Percentiles rank a stretch among this genome's conserved stretches.
Evolutionary conservation across 1,140 invertebrate genomes (phyloP).

Genomic region (Aporrectodea caliginosa): DNA sequence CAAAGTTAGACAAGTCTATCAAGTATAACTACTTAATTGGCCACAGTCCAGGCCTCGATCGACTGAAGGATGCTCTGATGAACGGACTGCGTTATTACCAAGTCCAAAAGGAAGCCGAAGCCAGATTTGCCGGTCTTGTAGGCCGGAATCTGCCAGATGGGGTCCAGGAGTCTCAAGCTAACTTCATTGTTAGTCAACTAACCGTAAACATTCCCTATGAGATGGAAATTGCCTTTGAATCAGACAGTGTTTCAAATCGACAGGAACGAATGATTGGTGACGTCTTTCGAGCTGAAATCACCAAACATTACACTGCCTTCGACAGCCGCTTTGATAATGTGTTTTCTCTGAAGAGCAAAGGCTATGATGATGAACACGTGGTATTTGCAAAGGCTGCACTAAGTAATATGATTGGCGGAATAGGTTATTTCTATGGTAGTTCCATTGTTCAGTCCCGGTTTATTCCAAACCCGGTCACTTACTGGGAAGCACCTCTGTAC

Average conservation of each 20-base stretch:
- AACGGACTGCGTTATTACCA: slow-evolving; percentile 52
- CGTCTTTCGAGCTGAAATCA: slow-evolving; percentile 63
- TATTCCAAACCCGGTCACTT: slow-evolving; percentile 79
- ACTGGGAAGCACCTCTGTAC: slow-evolving; percentile 88
- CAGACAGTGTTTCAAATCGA: slow-evolving; percentile 63
- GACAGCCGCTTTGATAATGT: slow-evolving; percentile 54
- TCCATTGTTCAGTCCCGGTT: slow-evolving; percentile 75
- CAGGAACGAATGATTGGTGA: slow-evolving; percentile 62
- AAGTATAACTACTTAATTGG: slow-evolving; percentile 58
- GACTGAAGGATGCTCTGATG: slow-evolving; percentile 74
- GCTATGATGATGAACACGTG: slow-evolving; percentile 67
- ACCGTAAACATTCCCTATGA: slow-evolving; percentile 75
- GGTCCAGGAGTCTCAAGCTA: slow-evolving; percentile 58
- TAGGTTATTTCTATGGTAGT: slow-evolving; percentile 93
- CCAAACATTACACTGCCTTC: slow-evolving; percentile 58
- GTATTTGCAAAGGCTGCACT: slow-evolving; percentile 80
- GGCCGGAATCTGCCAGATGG: slow-evolving; percentile 52
- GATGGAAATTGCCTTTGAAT: slow-evolving; percentile 80
- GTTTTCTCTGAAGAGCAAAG: slow-evolving; percentile 62
- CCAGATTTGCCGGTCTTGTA: slow-evolving; percentile 53
- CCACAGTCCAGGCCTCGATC: slow-evolving; percentile 64
- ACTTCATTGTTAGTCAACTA: slow-evolving; percentile 73
- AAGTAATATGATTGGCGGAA: slow-evolving; percentile 91
- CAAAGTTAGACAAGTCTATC: slow-evolving; percentile 32
- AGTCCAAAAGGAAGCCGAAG: slow-evolving; percentile 48